A percentile compares a stretch with the other conserved stretches of the same genome.
Evolutionary conservation across 2,797 vertebrate species (phyloP).

Genomic region (Danio kyathit): DNA sequence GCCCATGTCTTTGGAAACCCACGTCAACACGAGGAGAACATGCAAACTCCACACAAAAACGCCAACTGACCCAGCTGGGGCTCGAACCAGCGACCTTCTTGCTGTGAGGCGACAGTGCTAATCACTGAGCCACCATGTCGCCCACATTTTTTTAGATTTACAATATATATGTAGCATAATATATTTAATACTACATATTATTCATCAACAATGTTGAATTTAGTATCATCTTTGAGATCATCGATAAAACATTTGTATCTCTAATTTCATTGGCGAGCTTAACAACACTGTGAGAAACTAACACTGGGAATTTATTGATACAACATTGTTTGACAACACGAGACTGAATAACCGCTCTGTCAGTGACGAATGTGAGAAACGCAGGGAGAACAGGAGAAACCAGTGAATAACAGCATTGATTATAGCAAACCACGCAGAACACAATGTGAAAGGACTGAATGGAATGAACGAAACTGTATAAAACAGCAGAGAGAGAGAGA

Average conservation of each 20-base stretch:
- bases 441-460: conserved; percentile 28
- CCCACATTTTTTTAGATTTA: too few relatives aligned
- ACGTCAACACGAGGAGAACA: too few relatives aligned
- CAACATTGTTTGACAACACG: neutral
- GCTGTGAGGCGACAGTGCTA: too few relatives aligned
- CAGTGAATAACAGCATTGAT: conserved; percentile 21
- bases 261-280: neutral
- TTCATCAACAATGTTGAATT: neutral
- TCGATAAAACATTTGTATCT: neutral
- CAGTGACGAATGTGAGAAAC: conserved; percentile 34
- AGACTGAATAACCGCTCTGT: neutral
- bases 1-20: too few relatives aligned
- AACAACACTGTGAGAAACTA: neutral
- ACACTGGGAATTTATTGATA: neutral
- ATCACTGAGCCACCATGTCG: too few relatives aligned
- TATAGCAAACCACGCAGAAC: neutral
- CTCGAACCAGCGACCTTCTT: too few relatives aligned
- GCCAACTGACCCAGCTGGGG: too few relatives aligned
- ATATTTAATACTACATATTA: neutral
- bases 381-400: neutral
- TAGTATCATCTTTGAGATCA: neutral
- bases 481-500: neutral
- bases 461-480: neutral
- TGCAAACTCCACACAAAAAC: too few relatives aligned
- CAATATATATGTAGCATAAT: too few relatives aligned